Base-by-base conservation (phyloP, 1,140 invertebrate species). In the Drosophila santomea region DNA sequence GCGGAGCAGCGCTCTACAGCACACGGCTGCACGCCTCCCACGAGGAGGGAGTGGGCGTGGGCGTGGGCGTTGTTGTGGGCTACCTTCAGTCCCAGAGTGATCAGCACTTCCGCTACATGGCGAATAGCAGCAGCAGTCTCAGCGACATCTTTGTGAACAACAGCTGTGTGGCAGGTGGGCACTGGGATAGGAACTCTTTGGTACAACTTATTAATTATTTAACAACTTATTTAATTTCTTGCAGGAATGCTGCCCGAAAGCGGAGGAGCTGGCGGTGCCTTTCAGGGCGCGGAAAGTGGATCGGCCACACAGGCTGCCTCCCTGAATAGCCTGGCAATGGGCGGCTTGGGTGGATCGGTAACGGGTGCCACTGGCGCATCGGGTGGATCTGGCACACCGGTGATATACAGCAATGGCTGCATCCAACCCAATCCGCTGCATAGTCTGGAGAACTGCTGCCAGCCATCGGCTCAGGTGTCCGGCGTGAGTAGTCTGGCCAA, bases 401-500 rank as follows among this genome's bases (percentile, higher is more conserved):
- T 76, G 6, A 81, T 88, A 17, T 90, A 84, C 28, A 84, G 74
- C 52, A 88, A 85, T 39, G 80, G 78, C 20, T 85, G 80, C 55
- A 90, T 91, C 1, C 88, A 89, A 25, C 76, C 86, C 6, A 91
- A 90, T 69, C 86, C 86, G 4, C 41, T 91, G 54, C 86, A 91
- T 20, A 92, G 90, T 50, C 48, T 92, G 44, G 91, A 92, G 52
- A 91, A 85, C 45, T 92, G 91, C 56, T 92, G 90, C 36, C 81
- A 84, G 45, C 56, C 64, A 2, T 54, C 69, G 32, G 39, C 72
- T 94, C 56, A 94, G 94, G 94, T 94, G 6, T 95, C 95, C 3
- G 95, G 95, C 73, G 94, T 95, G 59, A 95, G 95, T 74, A 95
- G 95, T 91, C 86, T 95, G 73, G 94, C 94, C 4, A 94, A 94